These are phyloP conservation scores for Balearica regulorum DNA, from an alignment of 2,797 vertebrate species.

Conservation along the genomic window DNA sequence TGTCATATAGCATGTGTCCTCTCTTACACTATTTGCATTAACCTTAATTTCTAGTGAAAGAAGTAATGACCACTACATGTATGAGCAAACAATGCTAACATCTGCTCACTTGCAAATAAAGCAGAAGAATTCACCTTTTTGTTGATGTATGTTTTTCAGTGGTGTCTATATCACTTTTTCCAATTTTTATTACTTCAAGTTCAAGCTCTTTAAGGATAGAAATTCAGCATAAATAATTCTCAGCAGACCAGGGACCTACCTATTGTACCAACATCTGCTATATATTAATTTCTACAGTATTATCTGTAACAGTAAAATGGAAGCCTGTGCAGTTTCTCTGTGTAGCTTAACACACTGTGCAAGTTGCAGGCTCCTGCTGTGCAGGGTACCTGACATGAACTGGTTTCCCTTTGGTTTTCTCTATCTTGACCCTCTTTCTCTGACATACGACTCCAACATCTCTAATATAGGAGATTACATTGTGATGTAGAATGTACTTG, in stretches of 20 bases:
- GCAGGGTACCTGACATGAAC: rapidly evolving
- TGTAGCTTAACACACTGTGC: neutral
- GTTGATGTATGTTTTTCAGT: neutral
- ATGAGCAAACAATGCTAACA: neutral
- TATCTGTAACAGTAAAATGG: neutral
- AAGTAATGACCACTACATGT: neutral
- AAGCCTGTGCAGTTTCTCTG: neutral
- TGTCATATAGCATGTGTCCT: neutral
- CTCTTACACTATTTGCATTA: neutral
- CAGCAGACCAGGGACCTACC: neutral
- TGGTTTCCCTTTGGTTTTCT: neutral
- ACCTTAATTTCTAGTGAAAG: neutral
- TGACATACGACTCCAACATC: neutral
- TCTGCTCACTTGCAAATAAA: rapidly evolving
- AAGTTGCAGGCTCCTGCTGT: neutral
- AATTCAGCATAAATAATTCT: neutral
- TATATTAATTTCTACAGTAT: neutral
- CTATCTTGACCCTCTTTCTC: neutral
- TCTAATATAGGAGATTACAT: neutral
- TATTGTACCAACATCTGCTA: neutral
- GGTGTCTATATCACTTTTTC: neutral
- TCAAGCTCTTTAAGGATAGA: neutral
- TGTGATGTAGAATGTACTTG: neutral
- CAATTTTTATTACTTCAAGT: neutral
- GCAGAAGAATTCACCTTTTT: neutral